A percentile compares a stretch with the other conserved stretches of the same genome.
phyloP scores from a whole-genome alignment of 2,113 vertebrate genomes.

The Jaculus jaculus region DNA sequence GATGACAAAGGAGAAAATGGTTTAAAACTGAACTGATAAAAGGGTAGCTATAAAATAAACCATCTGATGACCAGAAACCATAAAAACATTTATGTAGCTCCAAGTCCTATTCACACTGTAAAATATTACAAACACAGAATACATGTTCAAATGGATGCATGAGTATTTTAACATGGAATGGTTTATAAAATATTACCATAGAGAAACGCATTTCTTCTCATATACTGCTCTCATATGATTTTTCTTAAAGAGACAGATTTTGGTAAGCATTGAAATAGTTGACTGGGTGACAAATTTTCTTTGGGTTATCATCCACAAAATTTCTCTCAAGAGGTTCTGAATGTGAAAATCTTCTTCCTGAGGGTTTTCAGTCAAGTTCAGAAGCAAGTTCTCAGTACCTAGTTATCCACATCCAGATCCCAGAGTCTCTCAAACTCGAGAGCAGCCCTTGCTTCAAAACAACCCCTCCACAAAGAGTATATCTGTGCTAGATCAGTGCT shows the following conservation, averaged over 20 bases:
- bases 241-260: neutral
- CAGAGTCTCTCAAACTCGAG: too few relatives aligned
- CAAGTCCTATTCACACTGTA: neutral
- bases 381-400: neutral
- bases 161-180: neutral
- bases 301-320: neutral
- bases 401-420: neutral
- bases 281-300: neutral
- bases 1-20: neutral
- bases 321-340: neutral
- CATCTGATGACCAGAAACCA: neutral
- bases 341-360: neutral
- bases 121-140: conserved; percentile 17
- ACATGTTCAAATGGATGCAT: neutral
- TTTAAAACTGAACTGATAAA: neutral
- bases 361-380: neutral
- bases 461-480: neutral
- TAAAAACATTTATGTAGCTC: conserved; percentile 24
- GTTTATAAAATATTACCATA: neutral
- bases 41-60: neutral
- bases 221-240: neutral
- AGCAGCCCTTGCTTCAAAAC: neutral
- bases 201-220: conserved; percentile 7
- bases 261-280: neutral
- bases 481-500: fast-evolving